These are phyloP conservation scores for Rhabdophis nuchalis DNA, from an alignment of 2,797 vertebrate species.

Conservation along the genomic window DNA sequence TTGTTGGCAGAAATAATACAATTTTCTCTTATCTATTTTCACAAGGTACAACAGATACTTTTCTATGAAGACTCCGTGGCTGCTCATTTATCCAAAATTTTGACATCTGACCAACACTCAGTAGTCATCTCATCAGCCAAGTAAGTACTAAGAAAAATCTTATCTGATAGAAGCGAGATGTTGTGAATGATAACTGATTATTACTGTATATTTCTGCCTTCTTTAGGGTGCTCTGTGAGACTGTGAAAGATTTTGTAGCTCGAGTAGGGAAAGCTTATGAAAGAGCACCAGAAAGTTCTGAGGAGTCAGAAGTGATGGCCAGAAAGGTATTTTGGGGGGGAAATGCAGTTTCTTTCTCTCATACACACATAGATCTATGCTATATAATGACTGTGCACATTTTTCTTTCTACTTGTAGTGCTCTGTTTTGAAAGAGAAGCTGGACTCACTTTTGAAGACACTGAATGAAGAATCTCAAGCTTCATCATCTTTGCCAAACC, in stretches of 20 bases:
- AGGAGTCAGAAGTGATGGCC: constrained; percentile 91
- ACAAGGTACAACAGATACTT: constrained; percentile 93
- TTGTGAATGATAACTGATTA: neutral
- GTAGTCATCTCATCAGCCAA: constrained; percentile 96
- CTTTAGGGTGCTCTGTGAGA: constrained; percentile 91
- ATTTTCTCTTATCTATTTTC: constrained; percentile 10
- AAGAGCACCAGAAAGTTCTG: constrained; percentile 87
- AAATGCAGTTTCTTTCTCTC: neutral
- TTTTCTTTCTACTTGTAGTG: constrained; percentile 71
- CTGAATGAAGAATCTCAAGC: constrained; percentile 91
- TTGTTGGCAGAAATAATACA: neutral
- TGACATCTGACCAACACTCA: constrained; percentile 95
- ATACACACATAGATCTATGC: neutral
- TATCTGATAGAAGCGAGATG: neutral
- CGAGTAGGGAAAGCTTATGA: constrained; percentile 93
- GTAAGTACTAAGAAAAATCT: constrained; percentile 66
- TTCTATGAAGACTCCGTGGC: constrained; percentile 95
- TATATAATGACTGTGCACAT: neutral
- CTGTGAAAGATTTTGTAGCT: constrained; percentile 96
- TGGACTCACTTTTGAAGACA: constrained; percentile 90
- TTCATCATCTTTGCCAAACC: constrained; percentile 74
- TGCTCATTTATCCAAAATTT: constrained; percentile 92
- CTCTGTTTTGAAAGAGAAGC: constrained; percentile 89
- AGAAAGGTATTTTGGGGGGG: constrained; percentile 78
- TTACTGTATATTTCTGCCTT: constrained; percentile 16